Evolutionary conservation across 2,113 vertebrate genomes (phyloP), one percentile per base, ranked within the genome.

Genomic region (Cromileptes altivelis): DNA sequence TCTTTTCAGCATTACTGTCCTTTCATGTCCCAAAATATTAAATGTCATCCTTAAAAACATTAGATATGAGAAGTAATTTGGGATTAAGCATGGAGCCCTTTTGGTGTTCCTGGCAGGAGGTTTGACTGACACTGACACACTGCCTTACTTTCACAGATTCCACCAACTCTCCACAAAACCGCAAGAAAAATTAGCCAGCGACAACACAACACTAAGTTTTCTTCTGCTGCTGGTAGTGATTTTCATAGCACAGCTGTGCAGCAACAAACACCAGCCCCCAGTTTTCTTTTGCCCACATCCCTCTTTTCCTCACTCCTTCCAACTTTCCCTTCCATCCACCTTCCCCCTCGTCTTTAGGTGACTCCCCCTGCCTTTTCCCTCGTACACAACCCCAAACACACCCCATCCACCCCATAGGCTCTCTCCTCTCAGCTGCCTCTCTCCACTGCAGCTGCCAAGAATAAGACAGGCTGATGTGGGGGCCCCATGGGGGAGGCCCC

Each of bases 381-480:
- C 52, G 75, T 74, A 79, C 82, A 80, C 81, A 83, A 68, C 70
- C 63, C 82, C 62, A 67, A 88, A 89, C 84, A 87, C 87, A 73
- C 73, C 78, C 84, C 81, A 65, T 70, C 61, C 47, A 63, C 69
- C 53, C 86, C 63, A 75, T 89, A 89, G 83, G 82, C 33, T 37
- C 33, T 37, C 33, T 37, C 33, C 33, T 37, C 33, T 37, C 33
- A 37, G 33, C 88, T 86, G 88, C 77, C 91, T 93, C 91, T 84
- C 92, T 94, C 88, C 92, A 86, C 76, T 75, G 88, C 93, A 81
- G 90, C 91, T 95, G 96, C 94, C 95, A 95, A 95, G 93, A 95
- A 94, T 93, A 94, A 95, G 93, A 93, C 90, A 91, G 78, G 89
- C 89, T 90, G 91, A 89, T 85, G 91, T 92, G 87, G 84, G 81